These are phyloP conservation scores for Mareca penelope DNA, from an alignment of 2,797 vertebrate species.

Conservation along the genomic window DNA sequence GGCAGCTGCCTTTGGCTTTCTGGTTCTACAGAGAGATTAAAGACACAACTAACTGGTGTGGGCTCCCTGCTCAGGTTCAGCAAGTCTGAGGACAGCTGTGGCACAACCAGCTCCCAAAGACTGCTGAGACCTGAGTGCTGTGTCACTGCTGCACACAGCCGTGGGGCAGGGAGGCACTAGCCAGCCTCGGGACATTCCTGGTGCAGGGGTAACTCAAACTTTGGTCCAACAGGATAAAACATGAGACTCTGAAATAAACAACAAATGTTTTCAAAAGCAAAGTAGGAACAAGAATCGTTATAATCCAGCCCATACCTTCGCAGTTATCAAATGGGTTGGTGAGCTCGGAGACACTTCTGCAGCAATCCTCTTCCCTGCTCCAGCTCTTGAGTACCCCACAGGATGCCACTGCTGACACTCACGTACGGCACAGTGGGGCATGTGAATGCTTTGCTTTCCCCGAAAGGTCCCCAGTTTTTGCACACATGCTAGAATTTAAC, in stretches of 20 bases:
- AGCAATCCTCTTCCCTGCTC: background rate
- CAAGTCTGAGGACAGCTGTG: background rate
- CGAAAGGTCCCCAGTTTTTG: background rate
- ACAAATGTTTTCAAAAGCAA: background rate
- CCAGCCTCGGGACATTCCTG: background rate
- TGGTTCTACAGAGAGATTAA: background rate
- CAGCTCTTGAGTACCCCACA: background rate
- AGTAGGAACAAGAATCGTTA: background rate
- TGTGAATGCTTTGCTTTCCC: background rate
- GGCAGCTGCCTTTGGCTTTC: background rate
- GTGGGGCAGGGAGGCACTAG: fast-evolving
- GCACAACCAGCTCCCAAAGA: background rate
- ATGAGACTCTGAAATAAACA: background rate
- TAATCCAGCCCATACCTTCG: background rate
- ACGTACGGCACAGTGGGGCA: background rate
- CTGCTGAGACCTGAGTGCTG: background rate
- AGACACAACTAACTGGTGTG: background rate
- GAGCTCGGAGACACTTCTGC: background rate
- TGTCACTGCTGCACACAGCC: background rate
- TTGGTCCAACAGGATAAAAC: background rate
- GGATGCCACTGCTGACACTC: background rate
- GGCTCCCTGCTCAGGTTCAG: background rate
- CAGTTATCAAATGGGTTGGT: background rate
- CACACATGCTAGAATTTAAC: background rate
- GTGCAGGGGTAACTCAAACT: background rate